Evolutionary conservation across 2,113 vertebrate genomes (phyloP).

Genomic region (Thermophis baileyi): DNA sequence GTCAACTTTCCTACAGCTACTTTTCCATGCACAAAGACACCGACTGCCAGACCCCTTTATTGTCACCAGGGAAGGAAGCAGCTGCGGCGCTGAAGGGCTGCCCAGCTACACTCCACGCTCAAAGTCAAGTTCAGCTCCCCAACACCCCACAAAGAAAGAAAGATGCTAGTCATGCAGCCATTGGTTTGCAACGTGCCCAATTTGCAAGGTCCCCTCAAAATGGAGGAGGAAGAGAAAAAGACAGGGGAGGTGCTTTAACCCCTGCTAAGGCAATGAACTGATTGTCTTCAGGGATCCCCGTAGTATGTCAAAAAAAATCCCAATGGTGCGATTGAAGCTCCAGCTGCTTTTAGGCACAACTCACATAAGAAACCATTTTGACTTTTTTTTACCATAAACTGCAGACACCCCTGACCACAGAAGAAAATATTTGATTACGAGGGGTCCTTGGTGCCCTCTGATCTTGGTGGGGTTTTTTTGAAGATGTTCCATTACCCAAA

Average conservation of each 20-base stretch:
- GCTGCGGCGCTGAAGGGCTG: background rate
- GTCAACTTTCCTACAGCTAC: too few relatives aligned
- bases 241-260: background rate
- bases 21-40: background rate
- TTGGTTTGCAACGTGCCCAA: background rate
- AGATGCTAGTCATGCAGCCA: background rate
- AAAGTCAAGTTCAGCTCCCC: background rate
- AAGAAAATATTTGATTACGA: too few relatives aligned
- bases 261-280: too few relatives aligned
- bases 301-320: too few relatives aligned
- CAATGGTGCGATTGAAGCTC: too few relatives aligned
- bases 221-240: background rate
- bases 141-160: background rate
- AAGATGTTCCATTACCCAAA: too few relatives aligned
- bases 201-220: background rate
- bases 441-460: too few relatives aligned
- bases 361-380: too few relatives aligned
- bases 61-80: background rate
- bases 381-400: background rate
- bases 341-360: too few relatives aligned
- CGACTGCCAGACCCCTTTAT: background rate
- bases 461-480: too few relatives aligned
- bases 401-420: too few relatives aligned
- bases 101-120: background rate
- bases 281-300: too few relatives aligned